Percentiles rank a stretch among this genome's conserved stretches.
phyloP scores from a whole-genome alignment of 2,797 vertebrate species.

The Pantherophis vulpinus region DNA sequence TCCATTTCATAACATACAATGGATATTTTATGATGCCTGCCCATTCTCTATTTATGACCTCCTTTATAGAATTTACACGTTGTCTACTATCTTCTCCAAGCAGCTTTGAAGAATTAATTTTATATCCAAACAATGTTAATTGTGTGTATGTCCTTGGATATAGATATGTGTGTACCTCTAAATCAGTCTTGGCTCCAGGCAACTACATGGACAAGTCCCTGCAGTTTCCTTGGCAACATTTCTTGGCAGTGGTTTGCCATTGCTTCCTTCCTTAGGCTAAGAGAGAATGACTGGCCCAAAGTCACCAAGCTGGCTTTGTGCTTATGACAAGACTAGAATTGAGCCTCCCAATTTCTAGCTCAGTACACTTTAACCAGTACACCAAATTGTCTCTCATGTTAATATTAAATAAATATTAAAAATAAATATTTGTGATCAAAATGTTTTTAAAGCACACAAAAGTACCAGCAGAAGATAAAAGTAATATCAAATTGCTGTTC shows the following conservation, averaged over 20 bases:
- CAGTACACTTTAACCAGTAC: not conserved
- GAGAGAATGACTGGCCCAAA: not conserved
- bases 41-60: not conserved
- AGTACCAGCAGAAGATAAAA: not conserved
- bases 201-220: not conserved
- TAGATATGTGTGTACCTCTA: not conserved
- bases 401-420: not conserved
- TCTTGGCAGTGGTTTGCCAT: not conserved
- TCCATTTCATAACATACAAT: too few species aligned
- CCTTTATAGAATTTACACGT: not conserved
- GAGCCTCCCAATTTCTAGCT: not conserved
- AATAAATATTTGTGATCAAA: not conserved
- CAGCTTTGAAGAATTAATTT: not conserved
- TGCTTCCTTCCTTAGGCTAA: not conserved
- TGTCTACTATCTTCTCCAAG: not conserved
- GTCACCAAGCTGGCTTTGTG: not conserved
- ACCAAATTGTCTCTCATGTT: not conserved
- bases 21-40: not conserved
- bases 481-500: not conserved
- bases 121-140: not conserved
- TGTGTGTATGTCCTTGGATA: not conserved
- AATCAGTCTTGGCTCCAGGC: not conserved
- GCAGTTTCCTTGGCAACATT: not conserved
- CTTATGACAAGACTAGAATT: not conserved
- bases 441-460: not conserved